Conservation (phyloP, 1,140 invertebrate species). For the Aphidius gifuensis region DNA sequence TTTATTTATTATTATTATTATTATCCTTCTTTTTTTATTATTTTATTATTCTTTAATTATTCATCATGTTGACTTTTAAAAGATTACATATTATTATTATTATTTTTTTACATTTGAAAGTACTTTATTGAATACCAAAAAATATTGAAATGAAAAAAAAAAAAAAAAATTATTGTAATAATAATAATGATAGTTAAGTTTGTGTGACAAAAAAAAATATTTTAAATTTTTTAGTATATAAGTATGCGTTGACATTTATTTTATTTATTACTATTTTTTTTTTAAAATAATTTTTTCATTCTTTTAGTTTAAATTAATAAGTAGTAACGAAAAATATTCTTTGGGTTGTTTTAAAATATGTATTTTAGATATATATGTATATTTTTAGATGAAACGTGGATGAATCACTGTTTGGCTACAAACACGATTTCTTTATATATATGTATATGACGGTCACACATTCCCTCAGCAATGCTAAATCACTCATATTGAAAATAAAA, state of each 20-base stretch:
- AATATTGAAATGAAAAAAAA: no score
- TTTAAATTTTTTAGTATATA: background rate
- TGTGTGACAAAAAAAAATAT: background rate
- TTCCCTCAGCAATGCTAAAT: slow-evolving; percentile 37
- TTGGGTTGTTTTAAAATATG: background rate
- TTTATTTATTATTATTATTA: no score
- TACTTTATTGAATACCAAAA: no score
- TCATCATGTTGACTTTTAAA: no score
- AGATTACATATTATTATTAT: no score
- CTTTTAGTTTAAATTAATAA: no score
- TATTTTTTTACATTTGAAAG: no score
- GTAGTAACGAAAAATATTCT: no score
- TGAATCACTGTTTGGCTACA: slow-evolving; percentile 48
- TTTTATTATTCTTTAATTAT: background rate
- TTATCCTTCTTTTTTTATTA: background rate
- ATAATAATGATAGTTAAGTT: no score
- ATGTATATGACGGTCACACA: background rate
- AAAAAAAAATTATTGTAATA: no score
- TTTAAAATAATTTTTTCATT: no score
- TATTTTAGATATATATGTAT: slow-evolving; percentile 36
- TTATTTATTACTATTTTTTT: no score
- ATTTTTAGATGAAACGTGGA: slow-evolving; percentile 50
- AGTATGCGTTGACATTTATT: background rate
- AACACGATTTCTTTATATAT: background rate
- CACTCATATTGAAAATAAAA: slow-evolving; percentile 52